These are phyloP conservation scores for Zoanthus gigantus DNA, from an alignment of 92 coral and sea anemone species.

Conservation along the genomic window DNA sequence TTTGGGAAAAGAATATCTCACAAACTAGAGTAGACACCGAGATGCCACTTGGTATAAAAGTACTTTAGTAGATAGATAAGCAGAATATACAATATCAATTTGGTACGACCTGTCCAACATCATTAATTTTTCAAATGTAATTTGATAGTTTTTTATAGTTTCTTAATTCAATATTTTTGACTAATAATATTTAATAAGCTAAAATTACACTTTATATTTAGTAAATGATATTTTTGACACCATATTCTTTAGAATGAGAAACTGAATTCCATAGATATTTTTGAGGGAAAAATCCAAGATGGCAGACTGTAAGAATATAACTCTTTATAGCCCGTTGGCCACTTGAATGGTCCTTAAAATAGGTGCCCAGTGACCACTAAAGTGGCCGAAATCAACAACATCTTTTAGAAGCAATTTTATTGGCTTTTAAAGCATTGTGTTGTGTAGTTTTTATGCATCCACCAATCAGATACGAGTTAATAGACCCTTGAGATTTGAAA, in stretches of 20 bases:
- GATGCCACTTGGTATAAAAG: slow-evolving; percentile 27
- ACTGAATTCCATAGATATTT: no score
- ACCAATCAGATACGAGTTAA: no score
- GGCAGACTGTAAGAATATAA: no score
- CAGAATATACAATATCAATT: slow-evolving; percentile 16
- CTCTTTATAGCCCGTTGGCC: slow-evolving; percentile 33
- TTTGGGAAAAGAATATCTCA: slow-evolving; percentile 22
- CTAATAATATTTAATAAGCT: background rate
- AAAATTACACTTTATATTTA: background rate
- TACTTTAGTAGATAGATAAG: slow-evolving; percentile 18
- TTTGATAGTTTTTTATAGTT: slow-evolving; percentile 40
- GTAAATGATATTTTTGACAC: slow-evolving; percentile 12
- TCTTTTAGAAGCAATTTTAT: no score
- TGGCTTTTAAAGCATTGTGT: no score
- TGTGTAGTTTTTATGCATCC: no score
- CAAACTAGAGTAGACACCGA: slow-evolving; percentile 45
- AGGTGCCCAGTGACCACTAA: background rate
- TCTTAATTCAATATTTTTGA: background rate
- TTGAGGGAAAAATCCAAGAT: no score
- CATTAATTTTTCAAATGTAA: slow-evolving; percentile 29
- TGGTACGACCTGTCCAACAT: slow-evolving; percentile 39
- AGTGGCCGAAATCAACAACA: background rate
- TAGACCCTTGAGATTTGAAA: no score
- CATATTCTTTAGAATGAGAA: background rate
- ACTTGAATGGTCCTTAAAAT: slow-evolving; percentile 41